Evolutionary conservation across 2,797 vertebrate genomes (phyloP).

Genomic region (Erpetoichthys calabaricus): DNA sequence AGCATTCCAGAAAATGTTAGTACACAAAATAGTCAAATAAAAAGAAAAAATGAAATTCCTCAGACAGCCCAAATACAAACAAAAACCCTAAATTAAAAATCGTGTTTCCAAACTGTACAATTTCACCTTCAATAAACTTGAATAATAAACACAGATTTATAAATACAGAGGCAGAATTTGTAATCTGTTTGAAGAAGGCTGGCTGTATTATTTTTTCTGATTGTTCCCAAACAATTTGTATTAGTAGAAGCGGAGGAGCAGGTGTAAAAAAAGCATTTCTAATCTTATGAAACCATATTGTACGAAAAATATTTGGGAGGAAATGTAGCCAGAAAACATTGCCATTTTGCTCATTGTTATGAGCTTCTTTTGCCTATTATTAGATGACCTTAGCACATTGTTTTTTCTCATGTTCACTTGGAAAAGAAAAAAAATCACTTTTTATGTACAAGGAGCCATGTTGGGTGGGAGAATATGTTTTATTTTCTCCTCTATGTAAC

Average conservation of each 20-base stretch:
- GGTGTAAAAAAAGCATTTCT: constrained; percentile 12
- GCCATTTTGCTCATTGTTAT: constrained; percentile 16
- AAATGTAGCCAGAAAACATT: constrained; percentile 8
- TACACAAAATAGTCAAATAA: too few species aligned
- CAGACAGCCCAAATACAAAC: too few species aligned
- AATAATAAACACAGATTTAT: constrained; percentile 3
- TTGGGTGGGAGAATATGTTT: too few species aligned
- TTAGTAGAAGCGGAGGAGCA: constrained; percentile 8
- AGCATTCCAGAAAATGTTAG: too few species aligned
- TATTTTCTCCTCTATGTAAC: too few species aligned
- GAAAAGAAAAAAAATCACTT: too few species aligned
- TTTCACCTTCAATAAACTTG: background rate
- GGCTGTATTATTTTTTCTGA: constrained; percentile 4
- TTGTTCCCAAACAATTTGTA: background rate
- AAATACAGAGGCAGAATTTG: background rate
- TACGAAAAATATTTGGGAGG: constrained; percentile 16
- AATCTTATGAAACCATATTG: constrained; percentile 15
- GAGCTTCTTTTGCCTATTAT: constrained; percentile 14
- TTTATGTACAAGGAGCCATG: too few species aligned
- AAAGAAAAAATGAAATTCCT: too few species aligned
- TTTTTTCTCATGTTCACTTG: background rate
- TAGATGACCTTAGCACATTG: constrained; percentile 7
- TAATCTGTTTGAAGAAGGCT: constrained; percentile 3
- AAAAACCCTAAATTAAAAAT: too few species aligned
- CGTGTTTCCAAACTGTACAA: too few species aligned